These are phyloP conservation scores for Alauda arvensis DNA, from an alignment of 2,797 vertebrate genomes.

Conservation along the genomic window DNA sequence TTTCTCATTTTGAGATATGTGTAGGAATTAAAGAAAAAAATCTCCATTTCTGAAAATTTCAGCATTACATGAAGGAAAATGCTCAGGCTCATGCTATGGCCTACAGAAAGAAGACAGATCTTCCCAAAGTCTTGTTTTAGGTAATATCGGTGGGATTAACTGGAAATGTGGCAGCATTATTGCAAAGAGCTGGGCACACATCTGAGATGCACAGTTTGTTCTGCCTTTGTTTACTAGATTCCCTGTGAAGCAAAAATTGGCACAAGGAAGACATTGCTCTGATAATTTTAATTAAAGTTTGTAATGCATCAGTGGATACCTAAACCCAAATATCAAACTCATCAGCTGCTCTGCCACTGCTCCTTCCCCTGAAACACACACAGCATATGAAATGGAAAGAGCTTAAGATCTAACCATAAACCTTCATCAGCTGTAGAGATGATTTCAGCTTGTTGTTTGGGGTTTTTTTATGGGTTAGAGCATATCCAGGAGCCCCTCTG, in stretches of 20 bases:
- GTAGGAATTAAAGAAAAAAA: background rate
- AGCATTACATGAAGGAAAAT: background rate
- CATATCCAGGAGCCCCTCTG: background rate
- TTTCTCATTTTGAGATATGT: background rate
- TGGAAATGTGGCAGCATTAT: background rate
- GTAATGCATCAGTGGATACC: constrained; percentile 16
- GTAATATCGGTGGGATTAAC: background rate
- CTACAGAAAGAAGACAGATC: background rate
- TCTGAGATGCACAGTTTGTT: constrained; percentile 23
- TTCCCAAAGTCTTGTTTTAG: background rate
- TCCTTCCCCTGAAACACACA: background rate
- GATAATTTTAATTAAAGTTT: constrained; percentile 70
- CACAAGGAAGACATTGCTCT: constrained; percentile 32
- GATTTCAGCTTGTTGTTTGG: background rate
- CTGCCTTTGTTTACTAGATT: constrained; percentile 44
- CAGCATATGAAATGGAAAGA: background rate
- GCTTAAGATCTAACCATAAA: background rate
- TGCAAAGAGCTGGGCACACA: background rate
- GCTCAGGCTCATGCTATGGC: background rate
- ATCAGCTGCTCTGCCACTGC: background rate
- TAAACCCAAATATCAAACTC: constrained; percentile 13
- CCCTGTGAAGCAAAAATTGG: constrained; percentile 51
- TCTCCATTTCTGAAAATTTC: background rate
- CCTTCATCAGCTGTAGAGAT: background rate
- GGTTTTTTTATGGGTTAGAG: background rate